These are phyloP conservation scores for Rhabditophanes sp. DNA, from an alignment of 2,888 invertebrate species.

Conservation along the genomic window DNA sequence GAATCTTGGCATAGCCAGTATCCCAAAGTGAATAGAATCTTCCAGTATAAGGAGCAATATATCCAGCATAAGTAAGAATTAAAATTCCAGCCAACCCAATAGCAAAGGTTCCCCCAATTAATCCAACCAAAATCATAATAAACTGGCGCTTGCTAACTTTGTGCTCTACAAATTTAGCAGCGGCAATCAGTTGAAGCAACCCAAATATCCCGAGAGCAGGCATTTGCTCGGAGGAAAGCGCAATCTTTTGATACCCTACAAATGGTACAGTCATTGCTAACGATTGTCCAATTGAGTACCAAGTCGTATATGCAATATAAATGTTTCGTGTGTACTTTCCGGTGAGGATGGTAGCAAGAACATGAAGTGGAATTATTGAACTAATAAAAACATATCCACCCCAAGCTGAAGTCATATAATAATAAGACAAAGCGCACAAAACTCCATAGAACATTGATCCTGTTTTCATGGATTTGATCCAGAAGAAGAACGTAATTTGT, in stretches of 20 bases:
- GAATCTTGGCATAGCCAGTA: slow-evolving; percentile 95
- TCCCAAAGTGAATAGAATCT: slow-evolving; percentile 98
- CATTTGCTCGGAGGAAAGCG: slow-evolving; percentile 80
- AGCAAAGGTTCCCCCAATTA: slow-evolving; percentile 52
- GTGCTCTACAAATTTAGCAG: slow-evolving; percentile 30
- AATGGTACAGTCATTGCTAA: slow-evolving; percentile 77
- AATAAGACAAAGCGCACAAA: slow-evolving; percentile 82
- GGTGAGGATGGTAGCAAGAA: slow-evolving; percentile 74
- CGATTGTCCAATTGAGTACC: slow-evolving; percentile 82
- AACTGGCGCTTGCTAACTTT: slow-evolving; percentile 46
- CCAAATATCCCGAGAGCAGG: slow-evolving; percentile 93
- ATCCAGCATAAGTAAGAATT: slow-evolving; percentile 67
- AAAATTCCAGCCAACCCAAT: slow-evolving; percentile 13
- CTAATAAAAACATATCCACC: slow-evolving; percentile 99
- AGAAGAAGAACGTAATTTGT: slow-evolving; percentile 79
- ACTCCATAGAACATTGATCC: slow-evolving; percentile 93
- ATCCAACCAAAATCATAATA: slow-evolving; percentile 55
- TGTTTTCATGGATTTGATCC: slow-evolving; percentile 93
- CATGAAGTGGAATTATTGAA: slow-evolving; percentile 92
- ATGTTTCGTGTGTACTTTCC: slow-evolving; percentile 64
- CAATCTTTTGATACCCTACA: slow-evolving; percentile 54
- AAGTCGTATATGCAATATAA: slow-evolving; percentile 68
- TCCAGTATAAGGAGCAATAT: slow-evolving; percentile 89
- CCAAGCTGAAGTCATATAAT: slow-evolving; percentile 99
- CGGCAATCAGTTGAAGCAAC: slow-evolving; percentile 51